Evolutionary conservation across 2,797 vertebrate species (phyloP), one percentile per base, ranked within the genome.

Genomic region (Schizothorax lantsangensis): DNA sequence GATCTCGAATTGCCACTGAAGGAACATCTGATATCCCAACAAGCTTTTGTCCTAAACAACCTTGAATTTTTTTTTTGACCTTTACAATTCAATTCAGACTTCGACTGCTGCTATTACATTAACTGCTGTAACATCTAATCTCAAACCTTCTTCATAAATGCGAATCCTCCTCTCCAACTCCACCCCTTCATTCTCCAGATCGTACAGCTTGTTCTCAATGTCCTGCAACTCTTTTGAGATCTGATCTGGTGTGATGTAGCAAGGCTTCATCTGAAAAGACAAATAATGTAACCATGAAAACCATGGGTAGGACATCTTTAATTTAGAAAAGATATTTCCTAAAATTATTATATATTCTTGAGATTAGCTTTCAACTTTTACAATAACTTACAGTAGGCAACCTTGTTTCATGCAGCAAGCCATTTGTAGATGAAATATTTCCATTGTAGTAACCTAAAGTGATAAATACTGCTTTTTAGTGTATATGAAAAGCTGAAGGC

Each of bases 111-210:
- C 54, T 72, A 69, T 45, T 85, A 69, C 84, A 52, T 64, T 4
- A 64, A 30, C 7, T 45, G 2, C 1, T 19, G 49, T n/a, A 59
- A 47, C 5, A 36, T 47, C 17, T 52, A 17, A 52, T 52, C 90
- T 17, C 69, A 89, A 91, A 99, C 98, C 97, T 95, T 97, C 97
- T 86, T 99, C 98, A 0, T 95, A 97, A 71, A 90, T 90, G 36
- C 98, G 95, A 38, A 99, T 96, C 40, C 92, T 95, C 91, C 95
- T 96, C 91, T 99, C 98, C 94, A 99, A 92, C 80, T 96, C 95
- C 75, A 99, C 96, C 0, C 98, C 98, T 75, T 94, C 93, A 90
- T 92, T 92, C 88, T 99, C 98, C 94, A 99, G 88, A 38, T 91
- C 86, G 0, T 95, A 96, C 93, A 99, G 90, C 88, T 96, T 94